Evolutionary conservation across 2,888 invertebrate genomes (phyloP).

Genomic region (Sesia bembeciformis): DNA sequence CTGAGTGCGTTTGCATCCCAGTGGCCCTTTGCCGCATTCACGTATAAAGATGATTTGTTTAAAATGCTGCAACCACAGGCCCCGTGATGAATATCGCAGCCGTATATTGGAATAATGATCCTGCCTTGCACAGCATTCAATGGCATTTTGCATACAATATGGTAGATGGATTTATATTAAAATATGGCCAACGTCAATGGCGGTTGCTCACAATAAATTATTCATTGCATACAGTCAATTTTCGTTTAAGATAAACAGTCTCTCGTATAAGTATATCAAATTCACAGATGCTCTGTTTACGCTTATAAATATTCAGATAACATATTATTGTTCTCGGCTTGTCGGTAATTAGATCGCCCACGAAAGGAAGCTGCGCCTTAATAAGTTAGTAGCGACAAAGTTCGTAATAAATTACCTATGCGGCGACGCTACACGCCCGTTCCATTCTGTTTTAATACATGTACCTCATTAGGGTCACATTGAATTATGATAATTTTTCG

Average conservation of each 20-base stretch:
- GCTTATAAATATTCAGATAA: constrained; percentile 70
- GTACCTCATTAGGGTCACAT: constrained; percentile 40
- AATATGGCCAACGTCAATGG: constrained; percentile 69
- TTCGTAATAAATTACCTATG: constrained; percentile 52
- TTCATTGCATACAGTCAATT: constrained; percentile 71
- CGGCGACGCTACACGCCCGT: constrained; percentile 22
- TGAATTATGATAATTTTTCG: constrained; percentile 9
- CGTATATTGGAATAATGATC: constrained; percentile 71
- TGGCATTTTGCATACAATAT: constrained; percentile 74
- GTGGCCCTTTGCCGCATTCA: constrained; percentile 19
- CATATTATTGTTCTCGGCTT: constrained; percentile 66
- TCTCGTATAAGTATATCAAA: constrained; percentile 47
- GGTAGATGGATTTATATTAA: constrained; percentile 73
- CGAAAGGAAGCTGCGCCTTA: constrained; percentile 56
- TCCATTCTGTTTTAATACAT: constrained; percentile 29
- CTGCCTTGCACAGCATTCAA: constrained; percentile 70
- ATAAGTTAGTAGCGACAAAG: constrained; percentile 58
- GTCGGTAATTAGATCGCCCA: constrained; percentile 72
- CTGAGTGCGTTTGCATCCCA: constrained; percentile 24
- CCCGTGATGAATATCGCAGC: constrained; percentile 68
- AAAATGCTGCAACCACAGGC: constrained; percentile 58
- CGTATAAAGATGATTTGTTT: constrained; percentile 71
- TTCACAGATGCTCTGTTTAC: constrained; percentile 44
- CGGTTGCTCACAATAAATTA: constrained; percentile 70
- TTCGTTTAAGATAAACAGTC: constrained; percentile 61